Base-by-base conservation (phyloP, 2,888 invertebrate genomes). In the Nycteola revayana region DNA sequence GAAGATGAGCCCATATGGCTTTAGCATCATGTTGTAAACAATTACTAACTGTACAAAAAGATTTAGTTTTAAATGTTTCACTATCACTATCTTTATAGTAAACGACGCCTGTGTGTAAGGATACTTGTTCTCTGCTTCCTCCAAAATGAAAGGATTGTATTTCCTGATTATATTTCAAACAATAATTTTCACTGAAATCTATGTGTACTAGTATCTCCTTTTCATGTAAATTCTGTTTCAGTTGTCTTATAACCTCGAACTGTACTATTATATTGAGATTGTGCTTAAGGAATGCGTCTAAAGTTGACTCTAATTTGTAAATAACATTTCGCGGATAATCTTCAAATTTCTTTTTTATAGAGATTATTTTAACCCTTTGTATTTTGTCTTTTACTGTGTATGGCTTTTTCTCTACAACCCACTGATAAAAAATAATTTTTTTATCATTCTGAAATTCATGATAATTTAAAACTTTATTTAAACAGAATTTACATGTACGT, bases 121-220 rank as follows among this genome's bases (percentile, higher is more conserved):
- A 65, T 2, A 71, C 46, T 41, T 71, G 67, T 10, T 24, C 30
- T 25, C 64, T 27, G 2, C 65, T 68, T 3, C 66, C 70, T 20
- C 70, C 67, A 48, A 74, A 73, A 61, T 73, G 72, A 35, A 61
- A 60, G 2, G 64, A 48, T 36, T 77, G 75, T 25, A 75, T 69
- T 43, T 76, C 47, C 38, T 55, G 10, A 26, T 20, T 24, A 33
- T 51, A 49, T 26, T 49, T 51, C 10, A 44, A 21, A 27, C 36
- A 43, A 31, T 38, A 41, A 34, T 49, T 44, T 36, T 49, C 68
- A 1, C 52, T 46, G 47, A 76, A 75, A 30, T 74, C 51, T 35
- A 48, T 41, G 30, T 32, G 38, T 28, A 48, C 47, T 1, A 33
- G 7, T 33, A 20, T 40, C 14, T 48, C 40, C 3, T 39, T 20